A percentile compares a stretch with the other conserved stretches of the same genome.
phyloP scores from a whole-genome alignment of 2,797 vertebrate genomes.

The Neosilurus hyrtlii region DNA sequence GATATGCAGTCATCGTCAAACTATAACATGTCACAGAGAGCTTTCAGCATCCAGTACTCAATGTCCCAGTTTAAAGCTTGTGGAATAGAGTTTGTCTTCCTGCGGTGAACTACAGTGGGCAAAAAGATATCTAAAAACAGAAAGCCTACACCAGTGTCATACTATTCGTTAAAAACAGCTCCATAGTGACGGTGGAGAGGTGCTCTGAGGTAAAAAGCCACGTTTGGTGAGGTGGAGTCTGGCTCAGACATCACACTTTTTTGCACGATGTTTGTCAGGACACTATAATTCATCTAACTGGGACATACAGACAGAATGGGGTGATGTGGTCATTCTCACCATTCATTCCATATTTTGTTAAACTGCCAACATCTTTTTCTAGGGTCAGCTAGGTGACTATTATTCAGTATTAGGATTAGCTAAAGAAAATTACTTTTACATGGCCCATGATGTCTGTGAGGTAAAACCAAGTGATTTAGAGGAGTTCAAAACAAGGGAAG shows the following conservation, averaged over 20 bases:
- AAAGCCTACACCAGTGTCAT: slow-evolving; percentile 42
- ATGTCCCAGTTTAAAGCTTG: slow-evolving; percentile 56
- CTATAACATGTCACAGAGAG: slow-evolving; percentile 56
- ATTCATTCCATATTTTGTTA: slow-evolving; percentile 37
- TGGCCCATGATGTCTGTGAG: slow-evolving; percentile 58
- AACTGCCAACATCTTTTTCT: slow-evolving; percentile 57
- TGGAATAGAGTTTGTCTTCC: slow-evolving; percentile 59
- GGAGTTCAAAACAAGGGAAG: slow-evolving; percentile 45
- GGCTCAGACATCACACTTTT: slow-evolving; percentile 61
- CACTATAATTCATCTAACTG: slow-evolving; percentile 1
- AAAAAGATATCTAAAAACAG: slow-evolving; percentile 47
- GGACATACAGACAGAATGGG: not conserved
- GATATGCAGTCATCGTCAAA: slow-evolving; percentile 55
- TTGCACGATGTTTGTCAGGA: slow-evolving; percentile 61
- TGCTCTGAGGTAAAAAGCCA: slow-evolving; percentile 53
- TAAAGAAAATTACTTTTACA: slow-evolving; percentile 66
- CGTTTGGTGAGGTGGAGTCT: slow-evolving; percentile 59
- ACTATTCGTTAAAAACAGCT: slow-evolving; percentile 59
- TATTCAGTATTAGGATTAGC: slow-evolving; percentile 55
- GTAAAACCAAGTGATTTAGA: slow-evolving; percentile 54
- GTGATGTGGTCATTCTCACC: slow-evolving; percentile 5
- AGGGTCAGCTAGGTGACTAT: slow-evolving; percentile 45
- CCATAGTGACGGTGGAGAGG: slow-evolving; percentile 58
- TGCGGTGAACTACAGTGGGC: slow-evolving; percentile 17
- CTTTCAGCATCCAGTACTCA: slow-evolving; percentile 60